These are phyloP conservation scores for chimpanzee (Pan troglodytes) DNA, from an alignment of 2,113 vertebrate species.

Conservation along the genomic window NHGRI_mPanTro3-v2.1_pri NC_072401.2:149462501-149463000, in stretches of 20 bases:
- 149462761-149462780: neutral
- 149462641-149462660: neutral
- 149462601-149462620: too few species aligned
- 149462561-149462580: too few species aligned
- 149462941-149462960: neutral
- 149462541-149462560: too few species aligned
- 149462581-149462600: too few species aligned
- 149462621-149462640: too few species aligned
- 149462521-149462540: too few species aligned
- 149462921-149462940: neutral
- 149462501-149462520: too few species aligned
- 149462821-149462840: neutral
- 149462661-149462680: neutral
- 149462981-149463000: neutral
- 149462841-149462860: neutral
- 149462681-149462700: neutral
- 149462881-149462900: neutral
- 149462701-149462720: slow-evolving; percentile 17
- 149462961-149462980: neutral
- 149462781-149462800: slow-evolving; percentile 3
- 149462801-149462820: neutral
- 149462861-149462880: neutral
- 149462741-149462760: neutral
- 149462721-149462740: neutral
- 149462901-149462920: neutral